A percentile compares a stretch with the other conserved stretches of the same genome.
phyloP scores from a whole-genome alignment of 2,888 invertebrate species.

The Vannuccia rotundouncinata region DNA sequence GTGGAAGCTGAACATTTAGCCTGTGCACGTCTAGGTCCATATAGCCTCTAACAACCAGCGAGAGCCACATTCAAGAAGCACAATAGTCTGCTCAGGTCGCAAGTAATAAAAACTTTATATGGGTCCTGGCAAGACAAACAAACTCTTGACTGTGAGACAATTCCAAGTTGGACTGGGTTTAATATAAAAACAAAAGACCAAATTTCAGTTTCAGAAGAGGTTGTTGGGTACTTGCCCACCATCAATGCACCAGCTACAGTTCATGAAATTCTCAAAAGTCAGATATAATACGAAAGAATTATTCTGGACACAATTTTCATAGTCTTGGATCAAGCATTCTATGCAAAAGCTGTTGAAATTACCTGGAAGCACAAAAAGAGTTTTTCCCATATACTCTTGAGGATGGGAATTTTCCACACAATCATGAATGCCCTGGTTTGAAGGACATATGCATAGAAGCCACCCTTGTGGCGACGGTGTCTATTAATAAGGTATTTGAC shows the following conservation, averaged over 20 bases:
- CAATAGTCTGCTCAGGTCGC: constrained; percentile 10
- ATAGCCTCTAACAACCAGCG: constrained; percentile 8
- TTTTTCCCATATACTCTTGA: constrained; percentile 35
- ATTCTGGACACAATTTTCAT: constrained; percentile 37
- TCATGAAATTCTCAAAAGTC: constrained; percentile 40
- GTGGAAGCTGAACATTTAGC: constrained; percentile 3
- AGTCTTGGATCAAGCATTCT: constrained; percentile 42
- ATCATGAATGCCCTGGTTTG: constrained; percentile 38
- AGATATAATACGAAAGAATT: constrained; percentile 37
- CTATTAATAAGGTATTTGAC: constrained; percentile 40
- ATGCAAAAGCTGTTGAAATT: constrained; percentile 41
- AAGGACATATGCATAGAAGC: constrained; percentile 41
- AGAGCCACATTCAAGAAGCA: constrained; percentile 17
- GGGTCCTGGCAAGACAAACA: neutral
- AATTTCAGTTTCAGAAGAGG: constrained; percentile 27
- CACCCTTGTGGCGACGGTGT: constrained; percentile 42
- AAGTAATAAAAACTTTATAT: neutral
- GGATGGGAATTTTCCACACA: constrained; percentile 42
- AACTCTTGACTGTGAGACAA: constrained; percentile 11
- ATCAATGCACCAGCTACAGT: constrained; percentile 42
- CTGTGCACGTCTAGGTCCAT: neutral
- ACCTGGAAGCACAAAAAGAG: constrained; percentile 37
- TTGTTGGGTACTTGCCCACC: constrained; percentile 41
- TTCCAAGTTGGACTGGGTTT: constrained; percentile 41
- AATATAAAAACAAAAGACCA: constrained; percentile 39